Evolutionary conservation across 1,140 invertebrate genomes (phyloP).

Genomic region (Drosophila ogumai): DNA sequence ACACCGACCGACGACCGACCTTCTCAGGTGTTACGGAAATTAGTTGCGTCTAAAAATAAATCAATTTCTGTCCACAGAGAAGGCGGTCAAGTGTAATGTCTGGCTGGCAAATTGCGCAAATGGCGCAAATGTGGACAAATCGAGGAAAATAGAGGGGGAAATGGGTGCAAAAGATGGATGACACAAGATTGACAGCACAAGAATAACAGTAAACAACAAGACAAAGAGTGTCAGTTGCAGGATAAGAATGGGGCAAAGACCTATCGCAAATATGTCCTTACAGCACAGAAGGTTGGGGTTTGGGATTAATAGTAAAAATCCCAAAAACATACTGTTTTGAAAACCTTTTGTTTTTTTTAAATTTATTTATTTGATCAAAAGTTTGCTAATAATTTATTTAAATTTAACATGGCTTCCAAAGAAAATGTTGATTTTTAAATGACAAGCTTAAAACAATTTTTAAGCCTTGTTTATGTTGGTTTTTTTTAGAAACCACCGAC

Average conservation of each 20-base stretch:
- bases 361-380: no score
- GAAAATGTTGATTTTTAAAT: not conserved
- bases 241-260: conserved; percentile 9
- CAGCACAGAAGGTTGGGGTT: not conserved
- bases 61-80: conserved; percentile 49
- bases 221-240: conserved; percentile 10
- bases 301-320: not conserved
- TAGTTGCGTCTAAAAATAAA: conserved; percentile 69
- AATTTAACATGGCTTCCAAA: not conserved
- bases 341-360: no score
- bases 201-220: conserved; percentile 40
- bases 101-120: conserved; percentile 67
- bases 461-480: no score
- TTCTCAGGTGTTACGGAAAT: conserved; percentile 70
- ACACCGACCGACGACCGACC: conserved; percentile 11
- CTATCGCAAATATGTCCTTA: conserved; percentile 20
- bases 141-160: conserved; percentile 8
- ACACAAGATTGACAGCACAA: conserved; percentile 16
- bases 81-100: conserved; percentile 63
- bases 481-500: not conserved
- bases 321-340: no score
- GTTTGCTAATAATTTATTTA: no score
- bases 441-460: not conserved
- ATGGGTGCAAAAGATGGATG: conserved; percentile 9
- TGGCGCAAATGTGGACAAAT: conserved; percentile 36